These are phyloP conservation scores for Thinocorus orbignyianus DNA, from an alignment of 2,113 vertebrate species.

Conservation along the genomic window DNA sequence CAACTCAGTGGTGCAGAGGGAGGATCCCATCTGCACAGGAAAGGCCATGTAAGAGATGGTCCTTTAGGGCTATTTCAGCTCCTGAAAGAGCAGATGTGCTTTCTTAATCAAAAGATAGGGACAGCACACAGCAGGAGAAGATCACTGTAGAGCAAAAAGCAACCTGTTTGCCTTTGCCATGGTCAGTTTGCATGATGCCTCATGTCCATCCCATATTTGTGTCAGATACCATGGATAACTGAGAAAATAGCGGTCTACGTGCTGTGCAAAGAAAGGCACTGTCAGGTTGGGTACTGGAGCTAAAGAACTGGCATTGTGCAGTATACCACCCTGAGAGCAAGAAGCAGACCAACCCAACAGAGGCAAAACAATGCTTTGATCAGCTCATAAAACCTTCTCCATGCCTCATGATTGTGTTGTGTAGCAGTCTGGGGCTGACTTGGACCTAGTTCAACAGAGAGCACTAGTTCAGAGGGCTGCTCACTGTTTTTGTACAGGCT, in stretches of 20 bases:
- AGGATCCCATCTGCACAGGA: background rate
- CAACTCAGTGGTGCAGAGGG: background rate
- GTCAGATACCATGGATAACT: background rate
- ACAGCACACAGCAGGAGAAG: background rate
- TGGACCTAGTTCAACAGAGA: background rate
- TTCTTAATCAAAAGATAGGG: background rate
- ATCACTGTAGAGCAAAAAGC: background rate
- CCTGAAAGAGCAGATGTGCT: background rate
- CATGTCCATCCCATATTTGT: background rate
- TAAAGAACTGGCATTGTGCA: background rate
- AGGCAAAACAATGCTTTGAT: background rate
- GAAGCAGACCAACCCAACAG: background rate
- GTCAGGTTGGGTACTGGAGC: background rate
- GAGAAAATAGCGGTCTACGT: background rate
- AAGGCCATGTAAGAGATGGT: accelerated
- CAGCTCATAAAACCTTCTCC: background rate
- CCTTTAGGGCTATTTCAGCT: background rate
- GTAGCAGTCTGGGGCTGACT: background rate
- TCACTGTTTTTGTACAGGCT: background rate
- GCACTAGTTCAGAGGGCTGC: background rate
- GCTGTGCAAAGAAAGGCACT: background rate
- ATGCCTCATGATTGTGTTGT: background rate
- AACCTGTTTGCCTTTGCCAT: background rate
- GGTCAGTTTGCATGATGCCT: background rate
- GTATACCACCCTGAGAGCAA: background rate